Percentiles rank a stretch among this genome's conserved stretches.
Evolutionary conservation across 2,113 vertebrate genomes (phyloP).

Genomic region (Scopus umbretta): DNA sequence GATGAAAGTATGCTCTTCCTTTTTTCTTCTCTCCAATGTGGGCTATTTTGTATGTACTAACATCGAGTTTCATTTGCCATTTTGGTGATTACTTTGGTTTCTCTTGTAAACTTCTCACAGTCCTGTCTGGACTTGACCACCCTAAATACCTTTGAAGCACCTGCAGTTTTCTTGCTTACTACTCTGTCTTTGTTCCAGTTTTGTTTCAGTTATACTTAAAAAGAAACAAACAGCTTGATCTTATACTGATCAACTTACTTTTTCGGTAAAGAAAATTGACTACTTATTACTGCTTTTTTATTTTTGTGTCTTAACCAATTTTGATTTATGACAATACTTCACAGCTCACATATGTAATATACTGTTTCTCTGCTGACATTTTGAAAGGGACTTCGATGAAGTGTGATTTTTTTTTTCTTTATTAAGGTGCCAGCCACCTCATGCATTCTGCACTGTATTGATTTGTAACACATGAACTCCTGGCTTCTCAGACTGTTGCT

Average conservation of each 20-base stretch:
- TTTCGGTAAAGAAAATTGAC: not conserved
- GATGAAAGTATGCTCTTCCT: slow-evolving; percentile 44
- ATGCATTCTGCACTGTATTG: fast-evolving
- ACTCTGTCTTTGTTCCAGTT: not conserved
- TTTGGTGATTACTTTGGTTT: slow-evolving; percentile 15
- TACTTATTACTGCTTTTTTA: not conserved
- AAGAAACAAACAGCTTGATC: not conserved
- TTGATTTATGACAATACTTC: not conserved
- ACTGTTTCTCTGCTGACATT: not conserved
- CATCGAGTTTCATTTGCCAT: not conserved
- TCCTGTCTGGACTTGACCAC: slow-evolving; percentile 42
- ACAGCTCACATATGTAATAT: not conserved
- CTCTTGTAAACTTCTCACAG: slow-evolving; percentile 23
- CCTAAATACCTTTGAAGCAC: slow-evolving; percentile 6
- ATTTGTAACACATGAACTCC: not conserved
- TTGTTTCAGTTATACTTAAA: not conserved
- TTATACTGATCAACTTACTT: not conserved
- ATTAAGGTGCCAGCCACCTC: not conserved
- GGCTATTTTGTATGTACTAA: slow-evolving; percentile 9
- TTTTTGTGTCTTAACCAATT: not conserved
- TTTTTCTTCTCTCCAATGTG: slow-evolving; percentile 40
- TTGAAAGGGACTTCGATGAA: not conserved
- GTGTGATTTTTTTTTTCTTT: not conserved
- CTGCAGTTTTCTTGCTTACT: not conserved
- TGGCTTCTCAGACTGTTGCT: not conserved